Base-by-base conservation (phyloP, 2,113 vertebrate species). In the Platysteira castanea region DNA sequence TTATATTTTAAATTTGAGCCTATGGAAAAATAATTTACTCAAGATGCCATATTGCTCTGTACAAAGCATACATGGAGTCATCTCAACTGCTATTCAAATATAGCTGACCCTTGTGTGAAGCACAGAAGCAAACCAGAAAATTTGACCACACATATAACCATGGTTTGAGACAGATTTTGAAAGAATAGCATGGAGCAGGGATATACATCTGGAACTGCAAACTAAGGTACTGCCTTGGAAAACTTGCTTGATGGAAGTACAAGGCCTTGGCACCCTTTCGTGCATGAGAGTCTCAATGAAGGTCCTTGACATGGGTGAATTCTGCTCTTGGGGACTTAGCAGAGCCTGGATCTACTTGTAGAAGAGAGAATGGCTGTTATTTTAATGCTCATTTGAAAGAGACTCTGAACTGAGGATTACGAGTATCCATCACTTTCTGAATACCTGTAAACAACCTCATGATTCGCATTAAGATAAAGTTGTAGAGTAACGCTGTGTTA, bases 401-500 rank as follows among this genome's bases (percentile, higher is more conserved):
- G 26, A 63, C 44, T 69, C 65, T 59, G 82, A 84, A 17, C 22
- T 26, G 74, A 65, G 88, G 44, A 70, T 52, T 41, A 16, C 28
- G 67, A 46, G 26, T 33, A 77, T 67, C 65, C 61, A 23, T 91
- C 42, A 63, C 39, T 79, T 56, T 44, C 44, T 27, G 21, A 93
- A 54, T 54, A 46, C 89, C 87, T 85, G 67, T 85, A 94, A 95
- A 50, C 49, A 75, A 10, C 17, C 57, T 63, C 57, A 9, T 39
- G 84, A 85, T 87, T 70, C 70, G 79, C 28, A 37, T 74, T 37
- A 87, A 87, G 91, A 84, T 84, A 52, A 83, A 91, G 70, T 31
- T 67, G 60, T 44, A n/a, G 78, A 65, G 42, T 27, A 83, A 65
- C 50, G 3, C 50, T 59, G 57, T 35, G 26, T 83, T 49, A 46